These are phyloP conservation scores for Gymnoscopelus microlampas DNA, from an alignment of 2,797 vertebrate species.

Conservation along the genomic window DNA sequence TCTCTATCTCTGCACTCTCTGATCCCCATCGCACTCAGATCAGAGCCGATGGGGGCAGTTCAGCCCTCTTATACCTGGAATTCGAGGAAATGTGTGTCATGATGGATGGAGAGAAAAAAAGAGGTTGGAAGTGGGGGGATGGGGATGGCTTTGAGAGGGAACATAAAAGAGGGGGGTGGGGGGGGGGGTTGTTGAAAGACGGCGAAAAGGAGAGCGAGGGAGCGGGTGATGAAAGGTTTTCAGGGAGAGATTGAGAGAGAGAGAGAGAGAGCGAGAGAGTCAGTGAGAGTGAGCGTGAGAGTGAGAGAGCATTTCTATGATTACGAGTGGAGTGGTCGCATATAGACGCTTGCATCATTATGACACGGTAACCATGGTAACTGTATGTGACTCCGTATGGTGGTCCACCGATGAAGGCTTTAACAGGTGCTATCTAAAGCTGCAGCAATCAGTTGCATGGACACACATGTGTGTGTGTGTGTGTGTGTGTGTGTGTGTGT, in stretches of 20 bases:
- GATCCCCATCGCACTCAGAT: slow-evolving; percentile 9
- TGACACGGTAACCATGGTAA: slow-evolving; percentile 67
- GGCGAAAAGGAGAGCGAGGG: neutral
- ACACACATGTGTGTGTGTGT: neutral
- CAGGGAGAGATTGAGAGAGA: neutral
- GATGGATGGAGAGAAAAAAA: slow-evolving; percentile 11
- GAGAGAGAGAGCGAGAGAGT: neutral
- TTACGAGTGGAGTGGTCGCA: slow-evolving; percentile 4
- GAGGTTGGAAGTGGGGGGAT: neutral
- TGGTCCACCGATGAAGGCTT: slow-evolving; percentile 33
- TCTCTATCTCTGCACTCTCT: slow-evolving; percentile 11
- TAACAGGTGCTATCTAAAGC: slow-evolving; percentile 25
- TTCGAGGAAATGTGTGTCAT: slow-evolving; percentile 10
- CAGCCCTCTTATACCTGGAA: too few relatives aligned
- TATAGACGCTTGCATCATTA: slow-evolving; percentile 39
- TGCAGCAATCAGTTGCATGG: slow-evolving; percentile 32
- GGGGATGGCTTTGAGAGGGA: neutral
- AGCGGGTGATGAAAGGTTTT: neutral
- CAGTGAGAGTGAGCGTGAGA: neutral
- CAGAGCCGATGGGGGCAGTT: slow-evolving; percentile 7
- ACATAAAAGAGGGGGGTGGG: neutral
- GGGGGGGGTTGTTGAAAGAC: neutral
- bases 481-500: slow-evolving; percentile 1
- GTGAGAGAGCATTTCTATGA: neutral
- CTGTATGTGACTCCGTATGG: slow-evolving; percentile 37